These are phyloP conservation scores for Elephas maximus DNA, from an alignment of 2,113 vertebrate species.

Conservation along the genomic window DNA sequence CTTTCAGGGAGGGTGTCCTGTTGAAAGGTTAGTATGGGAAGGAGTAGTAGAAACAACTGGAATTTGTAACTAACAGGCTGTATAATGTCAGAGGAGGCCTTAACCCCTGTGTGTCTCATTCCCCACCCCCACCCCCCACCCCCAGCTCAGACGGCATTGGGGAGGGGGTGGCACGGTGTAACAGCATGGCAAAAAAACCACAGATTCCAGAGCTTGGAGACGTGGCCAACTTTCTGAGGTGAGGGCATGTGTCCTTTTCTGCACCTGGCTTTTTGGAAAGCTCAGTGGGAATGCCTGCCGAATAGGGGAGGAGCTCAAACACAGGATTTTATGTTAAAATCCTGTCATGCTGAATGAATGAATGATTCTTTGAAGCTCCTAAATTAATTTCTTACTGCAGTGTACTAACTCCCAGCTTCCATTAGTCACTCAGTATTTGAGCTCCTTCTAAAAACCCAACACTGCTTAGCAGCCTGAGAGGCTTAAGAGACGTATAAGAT, in stretches of 20 bases:
- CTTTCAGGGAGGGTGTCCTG: not conserved
- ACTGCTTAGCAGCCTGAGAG: not conserved
- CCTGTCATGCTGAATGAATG: not conserved
- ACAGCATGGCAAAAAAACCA: not conserved
- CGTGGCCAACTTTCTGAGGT: not conserved
- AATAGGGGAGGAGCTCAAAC: not conserved
- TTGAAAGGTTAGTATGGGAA: not conserved
- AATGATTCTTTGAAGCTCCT: not conserved
- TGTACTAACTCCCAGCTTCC: not conserved
- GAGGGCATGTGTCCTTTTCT: not conserved
- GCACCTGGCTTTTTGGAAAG: not conserved
- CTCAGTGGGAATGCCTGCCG: not conserved
- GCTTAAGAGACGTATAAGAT: not conserved
- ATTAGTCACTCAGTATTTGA: not conserved
- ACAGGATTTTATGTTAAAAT: conserved; percentile 21
- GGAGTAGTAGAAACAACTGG: not conserved
- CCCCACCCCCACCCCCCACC: not conserved
- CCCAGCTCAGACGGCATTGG: not conserved
- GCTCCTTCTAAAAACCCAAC: not conserved
- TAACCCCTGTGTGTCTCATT: accelerated
- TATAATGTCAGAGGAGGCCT: not conserved
- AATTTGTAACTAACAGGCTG: not conserved
- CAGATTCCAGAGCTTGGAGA: not conserved
- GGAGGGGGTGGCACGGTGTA: not conserved
- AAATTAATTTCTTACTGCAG: not conserved